Conservation (phyloP, 2,797 vertebrate genomes). For the Phataginus tricuspis region DNA sequence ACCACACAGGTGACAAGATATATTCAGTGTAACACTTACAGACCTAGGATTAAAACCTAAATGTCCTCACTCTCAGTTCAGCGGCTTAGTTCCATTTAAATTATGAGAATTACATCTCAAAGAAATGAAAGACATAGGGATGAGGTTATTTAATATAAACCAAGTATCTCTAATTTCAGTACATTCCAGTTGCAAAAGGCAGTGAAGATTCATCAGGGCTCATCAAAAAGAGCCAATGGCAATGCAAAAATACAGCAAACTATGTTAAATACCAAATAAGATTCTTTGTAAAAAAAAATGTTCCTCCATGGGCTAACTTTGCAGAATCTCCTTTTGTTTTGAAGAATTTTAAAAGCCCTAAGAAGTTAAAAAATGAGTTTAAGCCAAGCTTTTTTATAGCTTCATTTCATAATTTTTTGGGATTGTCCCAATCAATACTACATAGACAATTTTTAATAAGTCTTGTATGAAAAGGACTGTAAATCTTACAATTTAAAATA, state of each 20-base stretch:
- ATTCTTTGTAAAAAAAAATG: neutral
- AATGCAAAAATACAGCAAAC: neutral
- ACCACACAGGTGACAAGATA: neutral
- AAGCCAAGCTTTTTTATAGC: neutral
- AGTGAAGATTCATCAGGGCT: neutral
- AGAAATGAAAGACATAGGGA: neutral
- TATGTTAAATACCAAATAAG: neutral
- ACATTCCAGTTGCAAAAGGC: neutral
- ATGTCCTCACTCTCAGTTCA: neutral
- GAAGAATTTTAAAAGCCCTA: neutral
- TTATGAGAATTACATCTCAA: neutral
- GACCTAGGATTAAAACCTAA: neutral
- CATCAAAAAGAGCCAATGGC: neutral
- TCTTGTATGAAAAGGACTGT: constrained; percentile 38
- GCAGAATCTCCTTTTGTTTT: neutral
- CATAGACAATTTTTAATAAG: neutral
- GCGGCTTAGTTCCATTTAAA: neutral
- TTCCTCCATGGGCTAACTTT: neutral
- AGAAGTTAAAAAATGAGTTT: constrained; percentile 4
- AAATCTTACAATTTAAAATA: constrained; percentile 75
- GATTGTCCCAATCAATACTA: constrained; percentile 39
- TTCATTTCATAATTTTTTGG: neutral
- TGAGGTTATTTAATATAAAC: neutral
- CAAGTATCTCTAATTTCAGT: neutral
- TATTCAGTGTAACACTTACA: neutral